Evolutionary conservation across 1,140 invertebrate species (phyloP), one percentile per base, ranked within the genome.

Genomic region (Pogonus chalceus): DNA sequence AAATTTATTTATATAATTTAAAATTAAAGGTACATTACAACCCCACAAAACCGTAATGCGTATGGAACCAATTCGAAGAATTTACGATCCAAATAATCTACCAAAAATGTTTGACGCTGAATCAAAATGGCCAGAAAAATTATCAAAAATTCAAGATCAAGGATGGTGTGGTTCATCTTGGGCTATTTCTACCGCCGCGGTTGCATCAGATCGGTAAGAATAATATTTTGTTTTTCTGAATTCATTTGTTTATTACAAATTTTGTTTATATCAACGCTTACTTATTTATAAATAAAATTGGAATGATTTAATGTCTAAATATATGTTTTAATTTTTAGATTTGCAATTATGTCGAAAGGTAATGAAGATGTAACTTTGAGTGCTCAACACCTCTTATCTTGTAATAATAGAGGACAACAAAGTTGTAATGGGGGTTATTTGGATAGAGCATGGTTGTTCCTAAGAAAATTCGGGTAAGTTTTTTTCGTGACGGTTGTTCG

Each of bases 121-220:
- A 1, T 63, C 71, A 0, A 74, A 77, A 39, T 96, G 92, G 92
- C 78, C 78, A 0, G 72, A 75, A 0, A 74, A 77, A 23, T 85
- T 96, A 24, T 79, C 83, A 0, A 75, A 72, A 0, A 74, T 96
- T 9, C 72, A 79, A 10, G 92, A 98, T 72, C 94, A 98, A 72
- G 85, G 86, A 26, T 92, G 92, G 85, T 91, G 93, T 64, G 92
- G 83, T 0, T 80, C 90, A 0, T 95, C 92, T 1, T 97, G 93
- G 93, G 92, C 92, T 0, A 79, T 96, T 31, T 88, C 89, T 0
- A 90, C 92, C 0, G 82, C 84, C 10, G 81, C 80, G 1, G 81
- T 91, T n/a, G 85, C 84, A 52, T 84, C 83, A 35, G 87, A 90
- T 64, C 80, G 82, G 70, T 84, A 64, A 64, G 63, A 76, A 22